Evolutionary conservation across 2,113 vertebrate species (phyloP), one percentile per base, ranked within the genome.

Genomic region (Eublepharis macularius): DNA sequence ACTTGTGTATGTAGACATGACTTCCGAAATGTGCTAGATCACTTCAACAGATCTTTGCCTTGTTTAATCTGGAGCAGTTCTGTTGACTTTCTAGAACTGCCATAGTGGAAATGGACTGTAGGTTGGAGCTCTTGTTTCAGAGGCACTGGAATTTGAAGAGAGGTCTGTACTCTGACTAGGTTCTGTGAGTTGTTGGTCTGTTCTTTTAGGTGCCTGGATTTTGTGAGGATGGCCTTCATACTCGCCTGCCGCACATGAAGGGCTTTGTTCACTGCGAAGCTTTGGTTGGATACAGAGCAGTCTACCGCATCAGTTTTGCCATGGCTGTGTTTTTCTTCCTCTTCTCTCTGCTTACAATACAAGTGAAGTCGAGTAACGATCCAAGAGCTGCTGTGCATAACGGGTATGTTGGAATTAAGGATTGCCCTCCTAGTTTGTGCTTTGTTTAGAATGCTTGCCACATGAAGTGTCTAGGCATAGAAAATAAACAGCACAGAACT

Each of bases 261-360:
- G 95, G 91, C 1, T 91, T 95, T 63, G 90, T 97, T 85, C 95
- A 96, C 87, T 99, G 98, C 51, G 94, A 98, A 14, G 96, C 97
- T 69, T 96, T 98, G 65, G 97, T 98, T 43, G 98, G 98, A 8
- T 99, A 97, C 92, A 97, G 98, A 92, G 98, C 98, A 7, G 98
- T 99, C 26, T 99, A 99, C 91, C 97, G 98, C 0, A 88, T 99
- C 91, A 97, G 96, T 95, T 99, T 99, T 86, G 97, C 97, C 87
- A 96, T 99, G 96, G 97, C 97, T 0, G 45, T 98, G 89, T 98
- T 98, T 95, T 99, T 98, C 95, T 94, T 98, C 88, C 76, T 91
- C 2, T 95, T 99, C 69, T 95, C 92, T 79, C 43, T 99, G 84
- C 92, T 98, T 16, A 98, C 97, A 96, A 91, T 98, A 79, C 97